These are phyloP conservation scores for Montifringilla adamsi DNA, from an alignment of 2,113 vertebrate genomes.

Conservation along the genomic window DNA sequence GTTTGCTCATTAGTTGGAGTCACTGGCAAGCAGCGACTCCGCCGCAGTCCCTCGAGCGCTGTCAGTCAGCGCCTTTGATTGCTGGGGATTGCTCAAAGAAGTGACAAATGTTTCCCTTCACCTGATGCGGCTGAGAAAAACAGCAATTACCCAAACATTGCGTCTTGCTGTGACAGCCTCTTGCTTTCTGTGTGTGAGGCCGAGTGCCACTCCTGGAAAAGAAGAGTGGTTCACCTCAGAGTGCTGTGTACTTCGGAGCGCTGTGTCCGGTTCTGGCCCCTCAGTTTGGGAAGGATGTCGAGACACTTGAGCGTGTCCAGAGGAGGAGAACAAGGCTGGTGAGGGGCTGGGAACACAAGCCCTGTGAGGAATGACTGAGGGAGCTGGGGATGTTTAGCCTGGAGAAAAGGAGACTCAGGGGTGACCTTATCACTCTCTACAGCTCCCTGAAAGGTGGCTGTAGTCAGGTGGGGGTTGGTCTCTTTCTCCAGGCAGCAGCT, in stretches of 20 bases:
- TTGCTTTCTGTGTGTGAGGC: background rate
- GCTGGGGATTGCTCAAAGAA: background rate
- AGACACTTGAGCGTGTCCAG: accelerated
- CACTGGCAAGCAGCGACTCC: background rate
- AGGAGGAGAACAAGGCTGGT: background rate
- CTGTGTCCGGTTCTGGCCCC: background rate
- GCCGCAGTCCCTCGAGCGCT: background rate
- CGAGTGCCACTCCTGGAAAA: background rate
- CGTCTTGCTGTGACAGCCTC: background rate
- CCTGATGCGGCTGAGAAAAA: background rate
- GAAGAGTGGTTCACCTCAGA: background rate
- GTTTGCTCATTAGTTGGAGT: background rate
- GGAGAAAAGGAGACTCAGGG: background rate
- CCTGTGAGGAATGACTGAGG: background rate
- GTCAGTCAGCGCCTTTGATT: background rate
- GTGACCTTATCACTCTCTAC: background rate
- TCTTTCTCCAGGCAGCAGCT: background rate
- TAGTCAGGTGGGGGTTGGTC: background rate
- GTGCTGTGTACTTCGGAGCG: background rate
- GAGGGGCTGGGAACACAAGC: background rate
- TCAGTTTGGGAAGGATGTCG: background rate
- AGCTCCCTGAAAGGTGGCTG: background rate
- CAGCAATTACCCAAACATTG: background rate
- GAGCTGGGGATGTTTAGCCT: background rate
- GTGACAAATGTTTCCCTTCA: background rate